Base-by-base conservation (phyloP, 2,113 vertebrate genomes). In the Peromyscus polionotus region DNA sequence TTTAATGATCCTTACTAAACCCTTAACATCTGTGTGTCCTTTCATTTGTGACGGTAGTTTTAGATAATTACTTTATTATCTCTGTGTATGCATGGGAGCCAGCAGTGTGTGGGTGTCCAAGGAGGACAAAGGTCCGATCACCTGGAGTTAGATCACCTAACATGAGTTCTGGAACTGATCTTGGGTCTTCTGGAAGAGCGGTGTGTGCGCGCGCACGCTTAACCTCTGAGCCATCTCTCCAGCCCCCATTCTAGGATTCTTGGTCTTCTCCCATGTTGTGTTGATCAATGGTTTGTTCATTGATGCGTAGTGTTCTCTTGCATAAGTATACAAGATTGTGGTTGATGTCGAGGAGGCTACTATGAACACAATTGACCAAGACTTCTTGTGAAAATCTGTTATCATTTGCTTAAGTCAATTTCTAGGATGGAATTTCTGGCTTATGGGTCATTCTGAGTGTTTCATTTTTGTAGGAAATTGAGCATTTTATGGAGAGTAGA, bases 391-490 rank as follows among this genome's bases (percentile, higher is more conserved):
- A 85, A 79, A 48, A 31, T 83, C 7, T 67, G 13, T 89, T 97
- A 90, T 95, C 22, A 93, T 75, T 80, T 63, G 36, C 86, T 96
- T 94, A 20, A 51, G n/a, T 89, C 91, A 89, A 88, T 90, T 73
- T 63, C 72, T 96, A 88, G 59, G 12, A 92, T 95, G 59, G 24
- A 81, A 84, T 95, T 95, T 95, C 73, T 90, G 39, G 31, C 8
- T 63, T 90, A 57, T 24, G 85, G 31, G 14, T 70, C 61, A 45
- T 1, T 39, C 36, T 59, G 1, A 90, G 45, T 75, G 28, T 70
- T 96, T 79, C 70, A 19, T 36, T 90, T 96, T 93, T 91, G 39
- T 92, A 79, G 93, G 63, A 95, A 97, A 79, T 45, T 88, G 9
- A 76, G 9, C 24, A 19, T 57, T 68, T 59, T 33, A 16, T 76